Evolutionary conservation across 2,797 vertebrate genomes (phyloP).

Genomic region (Fistularia commersonii): DNA sequence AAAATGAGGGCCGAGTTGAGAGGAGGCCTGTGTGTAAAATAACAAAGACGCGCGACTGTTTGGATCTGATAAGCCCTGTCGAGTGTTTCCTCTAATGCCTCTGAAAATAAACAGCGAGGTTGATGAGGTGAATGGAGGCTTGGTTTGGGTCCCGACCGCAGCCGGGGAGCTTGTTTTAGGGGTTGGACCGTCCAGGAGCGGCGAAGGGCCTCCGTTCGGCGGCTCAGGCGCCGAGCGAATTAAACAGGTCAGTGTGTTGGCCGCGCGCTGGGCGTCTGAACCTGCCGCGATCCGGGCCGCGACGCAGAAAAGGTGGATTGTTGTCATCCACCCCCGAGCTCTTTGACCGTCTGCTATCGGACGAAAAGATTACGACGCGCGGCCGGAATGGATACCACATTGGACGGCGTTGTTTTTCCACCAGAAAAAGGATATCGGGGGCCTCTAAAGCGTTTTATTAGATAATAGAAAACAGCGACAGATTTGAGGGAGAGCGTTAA

Average conservation of each 20-base stretch:
- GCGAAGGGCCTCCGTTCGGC: constrained; percentile 55
- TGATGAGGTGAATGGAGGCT: constrained; percentile 73
- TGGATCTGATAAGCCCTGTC: constrained; percentile 73
- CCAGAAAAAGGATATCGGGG: no score
- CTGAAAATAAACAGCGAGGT: constrained; percentile 75
- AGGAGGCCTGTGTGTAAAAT: constrained; percentile 71
- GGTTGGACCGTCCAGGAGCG: constrained; percentile 49
- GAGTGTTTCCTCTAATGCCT: constrained; percentile 76
- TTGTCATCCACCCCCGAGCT: constrained; percentile 4
- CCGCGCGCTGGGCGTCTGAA: no score
- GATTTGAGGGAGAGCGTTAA: no score
- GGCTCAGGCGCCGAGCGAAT: constrained; percentile 66
- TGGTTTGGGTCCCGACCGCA: constrained; percentile 64
- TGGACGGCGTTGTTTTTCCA: no score
- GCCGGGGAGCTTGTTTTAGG: constrained; percentile 68
- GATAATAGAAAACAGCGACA: no score
- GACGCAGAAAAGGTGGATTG: constrained; percentile 6
- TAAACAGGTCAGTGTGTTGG: constrained; percentile 73
- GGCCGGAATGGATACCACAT: no score
- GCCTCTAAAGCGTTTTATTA: no score
- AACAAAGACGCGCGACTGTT: constrained; percentile 75
- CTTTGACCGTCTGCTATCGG: constrained; percentile 12
- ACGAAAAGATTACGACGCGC: constrained; percentile 4
- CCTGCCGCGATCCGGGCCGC: constrained; percentile 47
- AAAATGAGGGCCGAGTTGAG: constrained; percentile 68